phyloP scores from a whole-genome alignment of 53 echinoderm and acorn worm genomes.

The Stichopus horrens region DNA sequence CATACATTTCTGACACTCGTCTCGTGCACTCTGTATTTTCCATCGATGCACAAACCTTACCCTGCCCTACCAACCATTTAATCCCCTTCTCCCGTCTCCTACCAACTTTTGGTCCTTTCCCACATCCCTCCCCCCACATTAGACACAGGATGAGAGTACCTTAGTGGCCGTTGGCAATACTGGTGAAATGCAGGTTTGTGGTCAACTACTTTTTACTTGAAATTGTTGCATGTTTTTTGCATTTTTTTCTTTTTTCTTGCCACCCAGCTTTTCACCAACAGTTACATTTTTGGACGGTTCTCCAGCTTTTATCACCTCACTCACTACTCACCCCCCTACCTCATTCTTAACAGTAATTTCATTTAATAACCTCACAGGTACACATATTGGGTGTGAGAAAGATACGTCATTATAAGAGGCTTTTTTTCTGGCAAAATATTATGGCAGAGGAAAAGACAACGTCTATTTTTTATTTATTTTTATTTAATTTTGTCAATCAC shows the following conservation, averaged over 20 bases:
- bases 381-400: background rate
- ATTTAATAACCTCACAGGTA: background rate
- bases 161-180: constrained; percentile 47
- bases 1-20: constrained; percentile 5
- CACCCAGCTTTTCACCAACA: constrained; percentile 37
- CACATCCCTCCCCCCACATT: background rate
- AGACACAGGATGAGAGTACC: constrained; percentile 52
- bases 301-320: background rate
- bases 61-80: background rate
- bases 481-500: background rate
- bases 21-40: background rate
- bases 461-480: too few species aligned
- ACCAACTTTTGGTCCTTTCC: background rate
- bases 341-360: background rate
- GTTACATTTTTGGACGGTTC: constrained; percentile 20
- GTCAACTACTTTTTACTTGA: constrained; percentile 11
- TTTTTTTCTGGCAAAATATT: background rate
- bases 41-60: background rate
- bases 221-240: constrained; percentile 33
- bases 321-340: background rate
- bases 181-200: constrained; percentile 60
- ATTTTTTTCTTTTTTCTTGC: background rate
- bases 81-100: background rate
- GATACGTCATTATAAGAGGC: background rate
- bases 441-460: too few species aligned